Base-by-base conservation (phyloP, 1,140 invertebrate species). In the Cylas formicarius region DNA sequence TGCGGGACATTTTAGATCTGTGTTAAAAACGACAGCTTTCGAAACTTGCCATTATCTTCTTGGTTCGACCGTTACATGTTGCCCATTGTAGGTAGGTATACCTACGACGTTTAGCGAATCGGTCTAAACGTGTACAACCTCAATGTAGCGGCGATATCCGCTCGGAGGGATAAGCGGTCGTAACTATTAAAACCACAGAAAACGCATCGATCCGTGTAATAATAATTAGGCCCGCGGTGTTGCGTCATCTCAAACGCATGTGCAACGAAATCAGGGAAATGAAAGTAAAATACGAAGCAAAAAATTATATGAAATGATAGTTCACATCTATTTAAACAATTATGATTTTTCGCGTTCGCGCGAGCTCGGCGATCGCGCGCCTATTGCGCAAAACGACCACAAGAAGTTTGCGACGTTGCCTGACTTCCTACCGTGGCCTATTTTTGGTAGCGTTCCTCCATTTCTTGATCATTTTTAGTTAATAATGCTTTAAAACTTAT, bases 121-220 rank as follows among this genome's bases (percentile, higher is more conserved):
- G 32, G 26, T 22, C 13, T 23, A 33, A 43, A 31, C 21, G 27
- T 11, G 18, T 17, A 11, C 7, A 38, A 38, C 36, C 24, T 16
- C 20, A 7, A 21, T 10, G 14, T 16, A 35, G 32, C 10, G 19
- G 13, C 33, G 18, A 44, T 17, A 40, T 1, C 13, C n/a, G n/a
- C n/a, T n/a, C n/a, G 26, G 11, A 28, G 13, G 2, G 34, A 14
- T 23, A 37, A 47, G 29, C 14, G 13, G 14, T 35, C 6, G 16
- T 48, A 41, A n/a, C n/a, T n/a, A n/a, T n/a, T n/a, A n/a, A n/a
- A n/a, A n/a, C n/a, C n/a, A n/a, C n/a, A n/a, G n/a, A n/a, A n/a
- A n/a, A n/a, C n/a, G n/a, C n/a, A n/a, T 20, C 45, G 38, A 48
- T 32, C 45, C 45, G 38, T 48, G 33, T 41, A 48, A 48, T 48